Conservation (phyloP, 2,113 vertebrate species). For the Amazona vittata region DNA sequence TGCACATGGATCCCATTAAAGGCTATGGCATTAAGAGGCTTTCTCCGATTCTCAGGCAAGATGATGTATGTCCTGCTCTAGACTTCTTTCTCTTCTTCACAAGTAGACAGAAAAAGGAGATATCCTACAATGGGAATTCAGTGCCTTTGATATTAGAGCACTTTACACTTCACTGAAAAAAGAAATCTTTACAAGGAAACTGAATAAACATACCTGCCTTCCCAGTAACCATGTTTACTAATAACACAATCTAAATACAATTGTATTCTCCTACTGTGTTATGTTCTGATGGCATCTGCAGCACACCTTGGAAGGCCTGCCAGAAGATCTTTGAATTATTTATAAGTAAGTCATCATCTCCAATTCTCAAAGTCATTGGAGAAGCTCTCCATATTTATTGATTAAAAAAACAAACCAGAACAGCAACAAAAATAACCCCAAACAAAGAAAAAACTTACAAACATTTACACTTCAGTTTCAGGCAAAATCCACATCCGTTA, state of each 20-base stretch:
- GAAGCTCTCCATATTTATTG: neutral
- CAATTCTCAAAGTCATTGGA: neutral
- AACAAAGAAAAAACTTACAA: neutral
- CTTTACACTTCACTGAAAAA: neutral
- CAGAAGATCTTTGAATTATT: neutral
- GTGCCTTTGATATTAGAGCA: neutral
- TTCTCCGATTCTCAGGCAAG: neutral
- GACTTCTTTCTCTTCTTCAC: neutral
- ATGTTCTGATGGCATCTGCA: neutral
- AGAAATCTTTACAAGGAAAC: neutral
- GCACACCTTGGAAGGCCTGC: neutral
- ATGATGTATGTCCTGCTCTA: neutral
- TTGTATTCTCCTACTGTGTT: neutral
- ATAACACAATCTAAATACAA: neutral
- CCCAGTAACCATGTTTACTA: neutral
- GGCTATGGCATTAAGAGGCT: neutral
- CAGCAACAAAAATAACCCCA: neutral
- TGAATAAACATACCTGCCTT: neutral
- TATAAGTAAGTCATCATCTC: neutral
- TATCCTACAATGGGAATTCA: neutral
- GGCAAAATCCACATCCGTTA: neutral
- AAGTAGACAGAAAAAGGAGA: neutral
- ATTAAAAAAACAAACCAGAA: neutral
- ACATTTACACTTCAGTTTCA: neutral
- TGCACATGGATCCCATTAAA: neutral